Evolutionary conservation across 2,888 invertebrate species (phyloP).

Genomic region (Chaetogeoica ovagalla): DNA sequence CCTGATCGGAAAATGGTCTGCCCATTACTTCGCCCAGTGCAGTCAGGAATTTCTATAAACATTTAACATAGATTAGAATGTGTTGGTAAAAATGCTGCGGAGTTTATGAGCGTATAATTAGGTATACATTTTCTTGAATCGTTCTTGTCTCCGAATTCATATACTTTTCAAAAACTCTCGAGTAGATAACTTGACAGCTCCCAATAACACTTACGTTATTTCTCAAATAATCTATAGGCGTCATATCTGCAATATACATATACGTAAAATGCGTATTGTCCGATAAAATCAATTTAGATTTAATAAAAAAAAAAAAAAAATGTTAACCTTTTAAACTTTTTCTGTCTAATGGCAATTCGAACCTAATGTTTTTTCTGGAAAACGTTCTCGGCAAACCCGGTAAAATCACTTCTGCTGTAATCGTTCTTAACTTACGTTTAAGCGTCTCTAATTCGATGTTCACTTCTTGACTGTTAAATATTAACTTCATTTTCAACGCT

Average conservation of each 20-base stretch:
- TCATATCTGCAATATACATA: constrained; percentile 63
- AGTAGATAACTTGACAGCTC: constrained; percentile 65
- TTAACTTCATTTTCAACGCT: constrained; percentile 61
- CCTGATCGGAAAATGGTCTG: constrained; percentile 63
- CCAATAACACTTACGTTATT: constrained; percentile 69
- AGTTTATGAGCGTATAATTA: not conserved
- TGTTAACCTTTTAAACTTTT: constrained; percentile 62
- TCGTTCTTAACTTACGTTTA: constrained; percentile 60
- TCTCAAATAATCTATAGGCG: constrained; percentile 72
- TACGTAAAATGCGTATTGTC: not conserved
- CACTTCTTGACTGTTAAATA: constrained; percentile 29
- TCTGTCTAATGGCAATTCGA: constrained; percentile 74
- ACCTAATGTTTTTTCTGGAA: constrained; percentile 73
- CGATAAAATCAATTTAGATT: not conserved
- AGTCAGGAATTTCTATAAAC: constrained; percentile 63
- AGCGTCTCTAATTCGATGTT: constrained; percentile 55
- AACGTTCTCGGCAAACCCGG: constrained; percentile 75
- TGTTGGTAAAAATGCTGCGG: not conserved
- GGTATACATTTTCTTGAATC: constrained; percentile 28
- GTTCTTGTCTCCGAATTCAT: constrained; percentile 25
- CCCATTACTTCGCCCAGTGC: constrained; percentile 71
- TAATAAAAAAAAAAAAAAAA: not conserved
- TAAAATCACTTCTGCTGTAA: constrained; percentile 65
- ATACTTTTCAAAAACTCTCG: constrained; percentile 62
- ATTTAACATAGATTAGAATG: not conserved